Evolutionary conservation across 2,113 vertebrate species (phyloP), one percentile per base, ranked within the genome.

Genomic region (Centropristis striata): DNA sequence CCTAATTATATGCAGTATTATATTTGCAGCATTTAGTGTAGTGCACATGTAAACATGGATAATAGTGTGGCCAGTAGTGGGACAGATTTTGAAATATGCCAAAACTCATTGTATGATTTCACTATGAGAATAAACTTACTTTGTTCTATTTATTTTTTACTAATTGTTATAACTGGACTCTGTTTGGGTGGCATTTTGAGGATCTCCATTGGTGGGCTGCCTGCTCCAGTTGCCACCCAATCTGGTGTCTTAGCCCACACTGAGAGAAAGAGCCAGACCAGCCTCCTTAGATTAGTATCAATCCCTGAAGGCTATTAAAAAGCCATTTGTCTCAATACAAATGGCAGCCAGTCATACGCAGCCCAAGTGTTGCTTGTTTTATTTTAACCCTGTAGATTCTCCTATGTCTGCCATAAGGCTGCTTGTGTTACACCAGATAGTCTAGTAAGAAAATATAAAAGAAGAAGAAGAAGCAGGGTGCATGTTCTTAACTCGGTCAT

Each of bases 231-330:
- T 85, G 71, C 81, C 86, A 84, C 66, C 85, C 84, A 88, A 63
- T 83, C 74, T 85, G 90, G 84, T 86, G 3, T 83, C 83, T 61
- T 44, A 80, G 72, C 69, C 77, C 90, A 90, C 90, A 86, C 79
- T 61, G 32, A 82, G 66, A 81, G 78, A 90, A 89, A 87, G 66
- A 59, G 51, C 71, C 84, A 78, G 80, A 80, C 85, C 86, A 78
- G 81, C 80, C 71, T 87, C 75, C 74, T 88, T 75, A 92, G 88
- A 92, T 92, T 87, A 92, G 87, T 83, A 91, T 89, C 89, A 90
- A 80, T 90, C 90, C 86, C 90, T 66, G 69, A 88, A 93, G 90
- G 87, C 91, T 86, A 93, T 95, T 90, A 94, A 94, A 88, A 91
- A 90, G 71, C 72, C 80, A 92, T 88, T 88, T 88, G 91, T 92